Evolutionary conservation across 2,888 invertebrate genomes (phyloP).

Genomic region (Xylocampa areola): DNA sequence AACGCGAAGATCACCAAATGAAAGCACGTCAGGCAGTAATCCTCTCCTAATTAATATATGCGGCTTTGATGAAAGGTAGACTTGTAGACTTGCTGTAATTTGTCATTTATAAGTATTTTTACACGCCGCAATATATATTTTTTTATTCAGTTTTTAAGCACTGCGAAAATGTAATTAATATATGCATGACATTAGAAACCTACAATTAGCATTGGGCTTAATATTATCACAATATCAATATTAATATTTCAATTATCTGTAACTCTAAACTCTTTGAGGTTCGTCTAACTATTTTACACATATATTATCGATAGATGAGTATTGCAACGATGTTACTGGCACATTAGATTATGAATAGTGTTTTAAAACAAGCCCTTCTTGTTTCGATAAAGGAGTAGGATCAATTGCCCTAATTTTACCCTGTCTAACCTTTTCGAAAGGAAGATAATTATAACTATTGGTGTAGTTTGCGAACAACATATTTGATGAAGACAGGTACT

Average conservation of each 20-base stretch:
- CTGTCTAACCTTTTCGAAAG: no score
- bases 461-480: no score
- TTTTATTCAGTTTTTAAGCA: slow-evolving; percentile 13
- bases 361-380: background rate
- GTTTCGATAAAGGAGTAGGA: background rate
- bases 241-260: slow-evolving; percentile 19
- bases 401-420: no score
- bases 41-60: slow-evolving; percentile 69
- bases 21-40: slow-evolving; percentile 67
- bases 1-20: slow-evolving; percentile 61
- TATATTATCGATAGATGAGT: slow-evolving; percentile 1
- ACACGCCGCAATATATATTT: slow-evolving; percentile 8
- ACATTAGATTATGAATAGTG: background rate
- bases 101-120: slow-evolving; percentile 44
- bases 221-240: no score
- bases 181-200: slow-evolving; percentile 28
- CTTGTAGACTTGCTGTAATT: slow-evolving; percentile 62
- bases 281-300: background rate
- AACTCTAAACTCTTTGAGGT: slow-evolving; percentile 5
- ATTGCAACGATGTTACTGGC: slow-evolving; percentile 3
- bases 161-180: slow-evolving; percentile 30
- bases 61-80: slow-evolving; percentile 58
- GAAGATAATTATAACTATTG: no score
- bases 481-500: no score
- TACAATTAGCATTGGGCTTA: slow-evolving; percentile 9